Evolutionary conservation across 2,797 vertebrate species (phyloP), one percentile per base, ranked within the genome.

Genomic region (Neoniphon sammara): DNA sequence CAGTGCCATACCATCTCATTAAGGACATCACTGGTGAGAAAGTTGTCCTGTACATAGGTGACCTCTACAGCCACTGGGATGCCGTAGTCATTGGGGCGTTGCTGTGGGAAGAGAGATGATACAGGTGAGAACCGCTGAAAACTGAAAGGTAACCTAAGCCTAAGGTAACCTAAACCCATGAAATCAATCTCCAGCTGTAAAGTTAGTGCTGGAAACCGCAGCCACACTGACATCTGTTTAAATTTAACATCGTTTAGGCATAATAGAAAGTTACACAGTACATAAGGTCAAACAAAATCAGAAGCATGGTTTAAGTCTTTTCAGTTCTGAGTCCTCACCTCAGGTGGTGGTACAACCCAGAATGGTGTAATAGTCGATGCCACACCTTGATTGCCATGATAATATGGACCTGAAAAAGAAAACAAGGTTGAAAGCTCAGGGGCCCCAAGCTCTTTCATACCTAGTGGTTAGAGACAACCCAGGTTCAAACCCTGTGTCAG

Each of bases 51-150:
- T 34, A 97, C 92, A 0, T 96, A 97, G n/a, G 96, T 96, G 88
- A 98, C 96, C 88, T 99, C 98, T 56, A 99, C 97, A 0, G 97
- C 97, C 79, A 99, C 97, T 18, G 98, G 98, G 80, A 98, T 97
- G 0, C 98, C 96, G 0, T 99, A 96, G 91, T 99, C 98, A 1
- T 96, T 97, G 5, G 97, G 95, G 25, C 97, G 87, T 96, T 99
- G 98, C 98, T 98, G 85, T 25, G 50, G n/a, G 39, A 83, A 75
- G 21, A 5, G 2, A 31, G 12, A 61, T 4, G 2, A 71, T 10
- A n/a, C 5, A 21, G 17, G 31, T 59, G 30, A 56, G 17, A 20
- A 18, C 2, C 31, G 31, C 17, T 56, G 17, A 56, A 31, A 7
- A 20, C 47, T 50, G n/a, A 21, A 21, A n/a, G n/a, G n/a, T n/a